These are phyloP conservation scores for Felis catus DNA, from an alignment of 2,113 vertebrate species.

Conservation along the genomic window DNA sequence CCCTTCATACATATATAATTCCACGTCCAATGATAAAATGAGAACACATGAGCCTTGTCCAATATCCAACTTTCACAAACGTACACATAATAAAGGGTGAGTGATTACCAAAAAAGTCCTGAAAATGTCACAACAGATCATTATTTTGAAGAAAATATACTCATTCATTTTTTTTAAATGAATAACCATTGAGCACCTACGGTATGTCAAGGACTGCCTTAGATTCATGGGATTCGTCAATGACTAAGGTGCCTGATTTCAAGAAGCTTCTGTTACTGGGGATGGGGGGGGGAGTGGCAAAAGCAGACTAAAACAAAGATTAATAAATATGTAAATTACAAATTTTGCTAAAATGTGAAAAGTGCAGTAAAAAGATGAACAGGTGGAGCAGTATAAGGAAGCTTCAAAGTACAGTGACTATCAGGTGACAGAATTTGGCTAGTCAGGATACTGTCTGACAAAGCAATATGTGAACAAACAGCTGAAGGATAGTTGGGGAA, in stretches of 20 bases:
- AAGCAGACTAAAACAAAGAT: neutral
- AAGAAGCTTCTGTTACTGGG: neutral
- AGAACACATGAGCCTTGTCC: neutral
- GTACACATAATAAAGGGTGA: neutral
- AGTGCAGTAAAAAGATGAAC: neutral
- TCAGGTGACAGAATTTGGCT: neutral
- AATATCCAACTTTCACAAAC: neutral
- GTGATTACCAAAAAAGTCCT: neutral
- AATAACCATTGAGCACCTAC: neutral
- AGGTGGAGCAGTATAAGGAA: neutral
- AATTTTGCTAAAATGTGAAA: neutral
- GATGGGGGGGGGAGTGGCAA: fast-evolving
- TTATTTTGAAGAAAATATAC: neutral
- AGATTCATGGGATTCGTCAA: neutral
- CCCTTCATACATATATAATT: conserved; percentile 2
- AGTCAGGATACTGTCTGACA: neutral
- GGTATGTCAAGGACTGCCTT: neutral
- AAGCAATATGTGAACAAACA: neutral
- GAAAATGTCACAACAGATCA: neutral
- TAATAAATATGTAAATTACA: neutral
- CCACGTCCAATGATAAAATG: neutral
- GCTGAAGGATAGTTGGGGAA: neutral
- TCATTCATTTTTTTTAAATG: neutral
- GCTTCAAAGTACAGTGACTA: fast-evolving
- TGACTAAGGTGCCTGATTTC: neutral